phyloP scores from a whole-genome alignment of 2,113 vertebrate genomes.

The Piaya cayana region DNA sequence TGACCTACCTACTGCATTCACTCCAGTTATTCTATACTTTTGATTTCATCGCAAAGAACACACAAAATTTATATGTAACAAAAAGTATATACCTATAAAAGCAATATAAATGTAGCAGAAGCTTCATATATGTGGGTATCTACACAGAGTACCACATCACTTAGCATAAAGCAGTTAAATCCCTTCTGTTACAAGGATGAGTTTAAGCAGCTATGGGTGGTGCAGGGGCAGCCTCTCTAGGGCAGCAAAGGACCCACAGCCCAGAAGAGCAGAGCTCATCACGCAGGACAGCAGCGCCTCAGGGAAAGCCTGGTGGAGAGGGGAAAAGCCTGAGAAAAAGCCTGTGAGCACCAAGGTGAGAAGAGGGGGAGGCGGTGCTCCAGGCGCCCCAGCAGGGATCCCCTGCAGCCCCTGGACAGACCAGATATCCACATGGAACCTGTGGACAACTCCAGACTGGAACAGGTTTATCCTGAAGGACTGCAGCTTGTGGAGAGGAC shows the following conservation, averaged over 20 bases:
- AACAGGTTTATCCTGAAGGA: not conserved
- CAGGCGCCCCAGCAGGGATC: not conserved
- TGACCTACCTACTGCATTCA: not conserved
- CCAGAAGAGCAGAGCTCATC: not conserved
- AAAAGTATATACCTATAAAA: not conserved
- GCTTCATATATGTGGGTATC: not conserved
- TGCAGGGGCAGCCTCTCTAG: not conserved
- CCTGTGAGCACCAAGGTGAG: not conserved
- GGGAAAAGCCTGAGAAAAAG: not conserved
- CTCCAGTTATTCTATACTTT: not conserved
- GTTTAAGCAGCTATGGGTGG: not conserved
- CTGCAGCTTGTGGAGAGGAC: not conserved
- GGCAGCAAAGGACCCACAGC: not conserved
- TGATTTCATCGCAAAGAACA: not conserved
- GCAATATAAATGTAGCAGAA: not conserved
- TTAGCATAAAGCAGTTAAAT: not conserved
- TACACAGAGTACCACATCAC: not conserved
- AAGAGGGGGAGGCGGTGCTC: not conserved
- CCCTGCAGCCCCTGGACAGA: not conserved
- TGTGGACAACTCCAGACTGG: not conserved
- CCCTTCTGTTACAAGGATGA: not conserved
- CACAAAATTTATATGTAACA: not conserved
- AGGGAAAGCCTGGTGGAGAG: not conserved
- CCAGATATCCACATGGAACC: not conserved
- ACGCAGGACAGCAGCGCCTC: not conserved